Conservation (phyloP, 2,797 vertebrate species). For the Austrolebias charrua region DNA sequence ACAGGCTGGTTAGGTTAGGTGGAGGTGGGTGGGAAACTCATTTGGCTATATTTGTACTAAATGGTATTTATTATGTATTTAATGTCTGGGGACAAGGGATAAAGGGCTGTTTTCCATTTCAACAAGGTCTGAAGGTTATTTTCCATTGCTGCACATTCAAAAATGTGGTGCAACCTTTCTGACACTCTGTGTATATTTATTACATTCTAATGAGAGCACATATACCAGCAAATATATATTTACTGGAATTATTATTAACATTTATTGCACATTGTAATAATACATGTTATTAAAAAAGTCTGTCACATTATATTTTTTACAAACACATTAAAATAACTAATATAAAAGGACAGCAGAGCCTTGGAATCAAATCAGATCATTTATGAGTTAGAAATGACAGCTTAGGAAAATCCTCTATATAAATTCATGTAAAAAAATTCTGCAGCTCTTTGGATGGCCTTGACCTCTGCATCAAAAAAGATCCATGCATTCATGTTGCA, state of each 20-base stretch:
- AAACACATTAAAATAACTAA: conserved; percentile 25
- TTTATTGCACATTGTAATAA: conserved; percentile 11
- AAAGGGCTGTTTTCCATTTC: conserved; percentile 57
- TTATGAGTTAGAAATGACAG: conserved; percentile 2
- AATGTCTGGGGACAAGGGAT: conserved; percentile 51
- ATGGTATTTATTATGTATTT: conserved; percentile 68
- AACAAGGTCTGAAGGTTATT: conserved; percentile 37
- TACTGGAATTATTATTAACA: background rate
- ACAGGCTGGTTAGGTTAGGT: conserved; percentile 39
- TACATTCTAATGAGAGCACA: conserved; percentile 18
- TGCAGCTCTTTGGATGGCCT: background rate
- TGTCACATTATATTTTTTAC: background rate
- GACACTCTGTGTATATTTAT: conserved; percentile 20
- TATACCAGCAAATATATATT: conserved; percentile 23
- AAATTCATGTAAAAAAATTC: background rate
- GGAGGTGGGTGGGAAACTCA: conserved; percentile 43
- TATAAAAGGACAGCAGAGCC: conserved; percentile 19
- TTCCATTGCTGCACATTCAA: conserved; percentile 26
- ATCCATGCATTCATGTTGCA: background rate
- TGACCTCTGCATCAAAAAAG: background rate
- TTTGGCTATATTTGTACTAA: conserved; percentile 57
- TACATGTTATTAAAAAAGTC: conserved; percentile 23
- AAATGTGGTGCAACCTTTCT: conserved; percentile 17
- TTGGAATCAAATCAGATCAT: conserved; percentile 18
- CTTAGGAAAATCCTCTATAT: background rate